Base-by-base conservation (phyloP, 2,113 vertebrate species). In the Herpetotheres cachinnans region DNA sequence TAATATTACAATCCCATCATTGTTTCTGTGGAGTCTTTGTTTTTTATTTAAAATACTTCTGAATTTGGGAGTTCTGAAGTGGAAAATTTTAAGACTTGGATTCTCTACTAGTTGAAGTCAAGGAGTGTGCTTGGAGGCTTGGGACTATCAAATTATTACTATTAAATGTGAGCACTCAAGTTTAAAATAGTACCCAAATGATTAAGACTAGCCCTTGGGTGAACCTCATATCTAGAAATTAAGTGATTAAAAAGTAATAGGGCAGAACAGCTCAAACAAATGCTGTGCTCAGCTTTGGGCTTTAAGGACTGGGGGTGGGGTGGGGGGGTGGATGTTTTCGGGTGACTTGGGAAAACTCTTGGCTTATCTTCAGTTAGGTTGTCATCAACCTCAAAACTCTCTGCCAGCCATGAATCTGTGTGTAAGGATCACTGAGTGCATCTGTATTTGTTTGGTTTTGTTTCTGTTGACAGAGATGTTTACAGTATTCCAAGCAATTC, bases 401-500 rank as follows among this genome's bases (percentile, higher is more conserved):
- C 20, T 90, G 42, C 40, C 42, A 73, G 19, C 58, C 13, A 3
- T 9, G 34, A 63, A 19, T 29, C 11, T 90, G 26, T 70, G 50
- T 82, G 19, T 77, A 36, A 56, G 70, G 44, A 44, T 77, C 49
- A 44, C 71, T 56, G 32, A 79, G 27, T 71, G 44, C 54, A 34
- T 18, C 42, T 87, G 22, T 50, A 42, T 71, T n/a, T 62, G 13
- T 70, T 85, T 70, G 78, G 38, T 61, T 91, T 22, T 97, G 87
- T 96, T 82, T 93, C 84, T 93, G 78, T 86, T 90, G 94, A 81
- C 96, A 99, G 99, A 99, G 99, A 95, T 99, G 99, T 96, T 85
- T 99, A 98, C 99, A 98, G 72, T 99, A 99, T 96, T 99, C 99
- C 87, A 99, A 99, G 97, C 99, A 99, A 81, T 99, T 99, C 97